Percentiles rank a stretch among this genome's conserved stretches.
These are phyloP conservation scores for Metallyticus violacea DNA, from an alignment of 2,888 invertebrate genomes.

Conservation along the genomic window DNA sequence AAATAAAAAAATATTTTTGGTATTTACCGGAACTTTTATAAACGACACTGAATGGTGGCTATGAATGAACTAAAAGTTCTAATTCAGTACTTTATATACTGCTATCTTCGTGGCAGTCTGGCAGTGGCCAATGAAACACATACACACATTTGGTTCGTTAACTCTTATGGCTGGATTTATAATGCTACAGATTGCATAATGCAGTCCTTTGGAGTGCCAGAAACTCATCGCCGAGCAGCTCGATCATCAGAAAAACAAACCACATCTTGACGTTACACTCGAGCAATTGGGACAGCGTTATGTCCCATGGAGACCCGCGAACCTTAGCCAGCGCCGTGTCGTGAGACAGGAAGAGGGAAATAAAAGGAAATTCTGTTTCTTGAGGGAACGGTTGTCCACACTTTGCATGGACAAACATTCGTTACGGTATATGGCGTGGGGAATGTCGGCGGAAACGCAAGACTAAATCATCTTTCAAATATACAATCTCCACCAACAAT, in stretches of 20 bases:
- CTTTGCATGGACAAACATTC: neutral
- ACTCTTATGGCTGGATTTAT: conserved; percentile 3
- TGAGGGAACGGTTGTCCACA: neutral
- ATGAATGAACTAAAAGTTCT: too few species aligned
- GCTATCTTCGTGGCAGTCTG: too few species aligned
- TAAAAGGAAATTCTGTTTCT: neutral
- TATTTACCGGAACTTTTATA: too few species aligned
- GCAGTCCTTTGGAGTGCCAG: neutral
- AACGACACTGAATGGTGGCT: too few species aligned
- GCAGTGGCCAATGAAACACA: too few species aligned
- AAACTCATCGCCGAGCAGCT: too few species aligned
- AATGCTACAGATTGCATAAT: neutral
- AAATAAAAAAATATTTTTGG: too few species aligned
- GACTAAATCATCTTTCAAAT: too few species aligned
- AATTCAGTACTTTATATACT: too few species aligned
- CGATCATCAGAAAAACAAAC: neutral
- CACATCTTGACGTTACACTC: neutral
- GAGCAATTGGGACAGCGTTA: neutral
- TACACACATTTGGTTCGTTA: conserved; percentile 12
- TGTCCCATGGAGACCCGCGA: neutral
- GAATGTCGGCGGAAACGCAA: neutral
- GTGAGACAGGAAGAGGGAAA: neutral
- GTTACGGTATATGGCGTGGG: neutral
- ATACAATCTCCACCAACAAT: too few species aligned
- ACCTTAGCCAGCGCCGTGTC: too few species aligned